Base-by-base conservation (phyloP, 2,113 vertebrate genomes). In the Electrona antarctica region DNA sequence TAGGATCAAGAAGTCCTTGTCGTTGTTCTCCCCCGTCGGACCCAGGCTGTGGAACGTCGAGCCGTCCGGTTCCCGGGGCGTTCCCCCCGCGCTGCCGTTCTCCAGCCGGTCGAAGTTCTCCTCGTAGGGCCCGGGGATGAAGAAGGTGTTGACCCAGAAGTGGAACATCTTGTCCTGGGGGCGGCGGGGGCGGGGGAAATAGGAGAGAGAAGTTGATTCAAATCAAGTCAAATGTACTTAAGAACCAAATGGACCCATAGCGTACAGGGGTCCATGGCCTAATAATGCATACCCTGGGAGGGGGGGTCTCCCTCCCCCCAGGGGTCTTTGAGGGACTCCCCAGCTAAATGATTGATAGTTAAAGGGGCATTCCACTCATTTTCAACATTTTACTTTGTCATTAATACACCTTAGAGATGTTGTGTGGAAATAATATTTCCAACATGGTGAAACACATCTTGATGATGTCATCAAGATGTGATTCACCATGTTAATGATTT, bases 81-180 rank as follows among this genome's bases (percentile, higher is more conserved):
- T 67, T 15, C 69, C 66, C n/a, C n/a, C n/a, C 80, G 93, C 93
- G 78, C 95, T 95, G 91, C 96, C 97, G 67, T 97, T 97, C 93
- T 98, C 97, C 90, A 98, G 92, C 87, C 92, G 96, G 89, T 97
- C 95, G 11, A 85, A 92, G 85, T 93, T 93, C 92, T 98, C 96
- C 86, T 98, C 96, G 21, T 21, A 21, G 46, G 96, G 95, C 85
- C 95, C 95, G 85, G 95, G 95, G 90, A 98, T 96, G 93, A 99
- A 99, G 92, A 97, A 98, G 13, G 97, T 99, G 92, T 99, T 99
- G 88, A 99, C 93, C 97, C 97, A 98, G 87, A 99, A 99, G 86
- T 99, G 97, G 91, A 98, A 99, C 97, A 99, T 99, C 93, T 99
- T 98, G 75, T 98, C 97, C 97, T 98, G 80, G 4, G 72, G n/a